Evolutionary conservation across 2,797 vertebrate species (phyloP).

Genomic region (Lutjanus argentimaculatus): DNA sequence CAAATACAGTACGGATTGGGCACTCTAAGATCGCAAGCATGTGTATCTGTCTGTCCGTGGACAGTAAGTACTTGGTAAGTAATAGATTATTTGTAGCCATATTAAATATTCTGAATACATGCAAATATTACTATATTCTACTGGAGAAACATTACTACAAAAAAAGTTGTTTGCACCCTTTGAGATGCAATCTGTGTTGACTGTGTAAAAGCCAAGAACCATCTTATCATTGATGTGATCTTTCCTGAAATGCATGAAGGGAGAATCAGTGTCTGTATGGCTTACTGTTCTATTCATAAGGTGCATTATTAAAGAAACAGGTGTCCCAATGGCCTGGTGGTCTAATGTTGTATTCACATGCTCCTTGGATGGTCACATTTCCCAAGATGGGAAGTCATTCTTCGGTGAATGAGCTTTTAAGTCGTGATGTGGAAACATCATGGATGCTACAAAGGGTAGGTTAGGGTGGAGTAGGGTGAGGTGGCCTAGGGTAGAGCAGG

Average conservation of each 20-base stretch:
- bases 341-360: background rate
- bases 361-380: too few relatives aligned
- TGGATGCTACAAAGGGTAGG: too few relatives aligned
- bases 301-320: background rate
- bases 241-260: background rate
- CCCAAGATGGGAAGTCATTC: too few relatives aligned
- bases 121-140: background rate
- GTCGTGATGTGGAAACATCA: too few relatives aligned
- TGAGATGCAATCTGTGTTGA: background rate
- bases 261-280: background rate
- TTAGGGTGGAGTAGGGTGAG: too few relatives aligned
- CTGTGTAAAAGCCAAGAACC: background rate
- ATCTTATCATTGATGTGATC: background rate
- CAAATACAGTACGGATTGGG: background rate
- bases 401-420: too few relatives aligned
- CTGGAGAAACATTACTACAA: background rate
- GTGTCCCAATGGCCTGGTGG: background rate
- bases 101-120: background rate
- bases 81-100: background rate
- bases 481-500: too few relatives aligned
- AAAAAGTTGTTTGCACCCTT: background rate
- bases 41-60: background rate
- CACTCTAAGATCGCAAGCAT: background rate
- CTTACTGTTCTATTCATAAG: background rate
- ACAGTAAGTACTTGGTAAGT: too few relatives aligned